A percentile compares a stretch with the other conserved stretches of the same genome.
Conservation (phyloP, 2,888 invertebrate genomes). For the Hemistola chrysoprasaria region DNA sequence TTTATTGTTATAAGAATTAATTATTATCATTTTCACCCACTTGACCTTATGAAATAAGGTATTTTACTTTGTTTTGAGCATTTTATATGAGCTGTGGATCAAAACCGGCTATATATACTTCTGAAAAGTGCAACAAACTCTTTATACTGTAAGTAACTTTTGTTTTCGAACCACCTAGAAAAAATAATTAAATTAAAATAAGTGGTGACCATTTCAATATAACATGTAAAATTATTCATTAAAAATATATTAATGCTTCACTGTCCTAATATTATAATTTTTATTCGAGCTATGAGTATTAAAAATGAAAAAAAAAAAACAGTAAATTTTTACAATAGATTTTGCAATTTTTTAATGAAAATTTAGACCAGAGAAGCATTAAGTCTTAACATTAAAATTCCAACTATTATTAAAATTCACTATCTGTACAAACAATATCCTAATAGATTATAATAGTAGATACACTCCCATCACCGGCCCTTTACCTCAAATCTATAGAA, state of each 20-base stretch:
- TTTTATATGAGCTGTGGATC: too few relatives aligned
- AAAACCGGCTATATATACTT: too few relatives aligned
- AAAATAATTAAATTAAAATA: too few relatives aligned
- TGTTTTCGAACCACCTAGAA: too few relatives aligned
- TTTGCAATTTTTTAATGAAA: not conserved
- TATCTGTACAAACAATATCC: conserved; percentile 32
- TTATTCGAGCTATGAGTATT: not conserved
- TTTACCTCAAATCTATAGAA: conserved; percentile 12
- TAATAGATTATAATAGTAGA: conserved; percentile 5
- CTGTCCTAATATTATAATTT: conserved; percentile 9
- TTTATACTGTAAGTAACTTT: too few relatives aligned
- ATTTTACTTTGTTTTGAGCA: too few relatives aligned
- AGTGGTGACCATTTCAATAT: conserved; percentile 13
- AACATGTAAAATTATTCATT: conserved; percentile 9
- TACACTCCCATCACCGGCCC: conserved; percentile 24
- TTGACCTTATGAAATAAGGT: not conserved
- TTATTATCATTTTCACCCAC: too few relatives aligned
- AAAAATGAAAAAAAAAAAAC: not conserved
- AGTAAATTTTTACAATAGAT: too few relatives aligned
- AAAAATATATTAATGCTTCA: conserved; percentile 18
- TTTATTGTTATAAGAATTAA: too few relatives aligned
- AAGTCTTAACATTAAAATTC: conserved; percentile 13
- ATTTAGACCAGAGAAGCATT: conserved; percentile 12
- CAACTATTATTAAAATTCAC: conserved; percentile 33
- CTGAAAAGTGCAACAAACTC: too few relatives aligned